phyloP scores from a whole-genome alignment of 2,113 vertebrate species.

The Bubo bubo region DNA sequence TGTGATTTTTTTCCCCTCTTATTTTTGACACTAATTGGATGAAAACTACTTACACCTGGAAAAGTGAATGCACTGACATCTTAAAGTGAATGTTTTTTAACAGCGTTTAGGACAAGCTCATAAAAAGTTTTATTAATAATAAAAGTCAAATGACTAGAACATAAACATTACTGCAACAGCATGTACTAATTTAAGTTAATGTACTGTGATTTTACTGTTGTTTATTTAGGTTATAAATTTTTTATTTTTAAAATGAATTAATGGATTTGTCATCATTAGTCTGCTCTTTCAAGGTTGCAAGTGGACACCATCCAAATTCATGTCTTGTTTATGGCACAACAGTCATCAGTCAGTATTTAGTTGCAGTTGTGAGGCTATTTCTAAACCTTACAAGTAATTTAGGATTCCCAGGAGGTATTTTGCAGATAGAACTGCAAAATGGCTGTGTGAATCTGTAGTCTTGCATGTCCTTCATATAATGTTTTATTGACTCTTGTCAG shows the following conservation, averaged over 20 bases:
- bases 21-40: constrained; percentile 17
- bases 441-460: not conserved
- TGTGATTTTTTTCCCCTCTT: not conserved
- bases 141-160: not conserved
- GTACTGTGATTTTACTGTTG: not conserved
- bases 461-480: not conserved
- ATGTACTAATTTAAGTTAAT: not conserved
- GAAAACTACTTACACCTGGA: not conserved
- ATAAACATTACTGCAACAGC: not conserved
- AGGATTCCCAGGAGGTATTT: not conserved
- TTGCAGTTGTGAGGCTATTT: not conserved
- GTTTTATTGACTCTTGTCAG: not conserved
- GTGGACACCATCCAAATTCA: not conserved
- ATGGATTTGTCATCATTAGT: not conserved
- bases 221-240: not conserved
- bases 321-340: not conserved
- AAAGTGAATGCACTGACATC: not conserved
- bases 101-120: not conserved
- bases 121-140: not conserved
- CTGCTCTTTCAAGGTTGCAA: not conserved
- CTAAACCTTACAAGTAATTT: not conserved
- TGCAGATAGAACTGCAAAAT: not conserved
- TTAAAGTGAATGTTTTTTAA: not conserved
- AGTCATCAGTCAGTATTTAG: not conserved
- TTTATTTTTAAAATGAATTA: not conserved